Evolutionary conservation across 2,888 invertebrate genomes (phyloP).

Genomic region (Macroteleia sp.): DNA sequence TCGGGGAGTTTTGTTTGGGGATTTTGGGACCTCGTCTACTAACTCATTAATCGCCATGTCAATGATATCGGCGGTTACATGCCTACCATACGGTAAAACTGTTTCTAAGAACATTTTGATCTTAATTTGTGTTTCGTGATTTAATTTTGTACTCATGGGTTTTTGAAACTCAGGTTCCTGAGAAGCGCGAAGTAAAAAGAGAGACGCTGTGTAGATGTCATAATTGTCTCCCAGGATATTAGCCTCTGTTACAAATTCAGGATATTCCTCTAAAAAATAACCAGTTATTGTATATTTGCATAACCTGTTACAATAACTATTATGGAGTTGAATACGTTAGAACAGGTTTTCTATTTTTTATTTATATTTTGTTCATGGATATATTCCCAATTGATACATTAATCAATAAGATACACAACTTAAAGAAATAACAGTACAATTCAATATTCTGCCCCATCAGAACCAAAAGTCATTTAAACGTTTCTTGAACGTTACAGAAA

Average conservation of each 20-base stretch:
- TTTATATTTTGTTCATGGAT: too few relatives aligned
- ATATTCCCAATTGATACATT: too few relatives aligned
- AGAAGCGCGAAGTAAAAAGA: slow-evolving; percentile 85
- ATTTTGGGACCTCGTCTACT: slow-evolving; percentile 62
- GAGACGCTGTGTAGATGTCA: slow-evolving; percentile 83
- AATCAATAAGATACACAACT: too few relatives aligned
- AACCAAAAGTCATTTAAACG: too few relatives aligned
- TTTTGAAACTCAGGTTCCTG: slow-evolving; percentile 85
- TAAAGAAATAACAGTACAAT: too few relatives aligned
- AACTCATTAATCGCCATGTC: slow-evolving; percentile 83
- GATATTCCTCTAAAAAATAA: slow-evolving; percentile 82
- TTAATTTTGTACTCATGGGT: slow-evolving; percentile 86
- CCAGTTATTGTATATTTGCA: too few relatives aligned
- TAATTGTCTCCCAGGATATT: slow-evolving; percentile 75
- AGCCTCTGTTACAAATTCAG: slow-evolving; percentile 84
- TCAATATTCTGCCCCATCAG: too few relatives aligned
- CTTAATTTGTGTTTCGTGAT: slow-evolving; percentile 85
- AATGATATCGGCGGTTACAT: slow-evolving; percentile 83
- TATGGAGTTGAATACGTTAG: too few relatives aligned
- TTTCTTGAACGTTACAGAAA: too few relatives aligned
- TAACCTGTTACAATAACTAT: too few relatives aligned
- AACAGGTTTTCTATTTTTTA: too few relatives aligned
- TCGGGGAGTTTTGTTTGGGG: slow-evolving; percentile 68
- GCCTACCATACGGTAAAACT: slow-evolving; percentile 84
- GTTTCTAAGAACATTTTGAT: slow-evolving; percentile 86